Conservation (phyloP, 2,113 vertebrate species). For the Dipodomys merriami region DNA sequence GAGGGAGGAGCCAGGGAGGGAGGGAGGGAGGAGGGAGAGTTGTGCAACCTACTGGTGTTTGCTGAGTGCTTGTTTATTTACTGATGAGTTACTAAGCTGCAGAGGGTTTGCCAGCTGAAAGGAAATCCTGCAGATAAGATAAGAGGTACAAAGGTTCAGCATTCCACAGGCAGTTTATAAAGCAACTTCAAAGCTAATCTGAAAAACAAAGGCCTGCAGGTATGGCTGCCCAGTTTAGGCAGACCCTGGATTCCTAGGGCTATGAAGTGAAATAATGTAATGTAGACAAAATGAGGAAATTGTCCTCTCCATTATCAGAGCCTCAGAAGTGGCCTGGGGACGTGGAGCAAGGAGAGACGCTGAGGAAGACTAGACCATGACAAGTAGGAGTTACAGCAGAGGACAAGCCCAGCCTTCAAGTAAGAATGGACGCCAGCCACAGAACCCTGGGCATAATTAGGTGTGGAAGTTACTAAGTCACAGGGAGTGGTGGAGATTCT, state of each 20-base stretch:
- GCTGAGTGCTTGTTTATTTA: neutral
- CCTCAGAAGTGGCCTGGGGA: neutral
- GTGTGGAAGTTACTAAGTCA: neutral
- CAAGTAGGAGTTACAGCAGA: neutral
- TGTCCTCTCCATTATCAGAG: neutral
- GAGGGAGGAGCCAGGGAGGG: no score
- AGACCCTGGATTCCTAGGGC: neutral
- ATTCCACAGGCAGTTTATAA: neutral
- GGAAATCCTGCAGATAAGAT: neutral
- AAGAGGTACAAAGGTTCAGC: neutral
- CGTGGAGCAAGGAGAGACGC: neutral
- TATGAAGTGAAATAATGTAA: conserved; percentile 21
- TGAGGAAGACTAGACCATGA: neutral
- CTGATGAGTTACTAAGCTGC: conserved; percentile 3
- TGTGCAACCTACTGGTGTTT: neutral
- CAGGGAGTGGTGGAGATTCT: neutral
- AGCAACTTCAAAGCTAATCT: neutral
- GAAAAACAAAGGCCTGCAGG: neutral
- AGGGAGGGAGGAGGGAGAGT: neutral
- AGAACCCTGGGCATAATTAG: neutral
- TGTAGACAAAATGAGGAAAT: neutral
- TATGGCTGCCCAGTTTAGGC: neutral
- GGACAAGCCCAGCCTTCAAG: neutral
- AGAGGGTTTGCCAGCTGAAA: neutral
- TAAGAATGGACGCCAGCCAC: neutral